Conservation (phyloP, 2,888 invertebrate genomes). For the Leistus spinibarbis region DNA sequence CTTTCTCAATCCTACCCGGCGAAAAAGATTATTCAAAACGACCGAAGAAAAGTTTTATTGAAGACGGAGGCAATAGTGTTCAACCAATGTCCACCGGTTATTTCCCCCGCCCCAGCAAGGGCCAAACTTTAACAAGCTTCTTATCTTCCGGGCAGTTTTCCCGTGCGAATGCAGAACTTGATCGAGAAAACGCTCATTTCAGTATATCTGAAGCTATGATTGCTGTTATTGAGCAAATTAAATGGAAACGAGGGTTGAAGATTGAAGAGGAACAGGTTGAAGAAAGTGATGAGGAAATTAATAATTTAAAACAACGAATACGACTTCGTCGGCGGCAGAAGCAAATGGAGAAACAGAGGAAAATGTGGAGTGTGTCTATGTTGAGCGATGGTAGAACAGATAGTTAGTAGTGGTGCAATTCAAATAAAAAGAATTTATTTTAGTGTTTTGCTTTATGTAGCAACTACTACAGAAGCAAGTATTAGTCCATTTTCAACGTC, state of each 20-base stretch:
- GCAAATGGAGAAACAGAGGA: conserved; percentile 56
- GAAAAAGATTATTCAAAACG: conserved; percentile 58
- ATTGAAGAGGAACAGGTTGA: conserved; percentile 60
- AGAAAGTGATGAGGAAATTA: conserved; percentile 71
- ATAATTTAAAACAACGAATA: conserved; percentile 67
- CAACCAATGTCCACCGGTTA: conserved; percentile 64
- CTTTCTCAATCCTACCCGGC: conserved; percentile 53
- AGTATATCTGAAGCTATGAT: conserved; percentile 84
- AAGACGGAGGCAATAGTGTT: conserved; percentile 64
- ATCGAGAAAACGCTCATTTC: conserved; percentile 86
- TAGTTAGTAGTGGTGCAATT: conserved; percentile 52
- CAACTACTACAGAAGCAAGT: conserved; percentile 62
- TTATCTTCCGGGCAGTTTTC: conserved; percentile 74
- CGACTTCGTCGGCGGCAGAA: conserved; percentile 63
- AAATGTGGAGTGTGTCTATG: conserved; percentile 50
- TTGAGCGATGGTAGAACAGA: conserved; percentile 60
- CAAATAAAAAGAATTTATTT: background rate
- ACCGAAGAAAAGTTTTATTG: conserved; percentile 64
- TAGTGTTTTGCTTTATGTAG: conserved; percentile 43
- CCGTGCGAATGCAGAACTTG: conserved; percentile 75
- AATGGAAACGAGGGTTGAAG: conserved; percentile 63
- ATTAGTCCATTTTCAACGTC: conserved; percentile 62
- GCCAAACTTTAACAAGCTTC: conserved; percentile 76
- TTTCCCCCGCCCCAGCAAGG: conserved; percentile 67
- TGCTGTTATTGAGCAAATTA: conserved; percentile 77